These are phyloP conservation scores for Amphibalanus amphitrite DNA, from an alignment of 1,140 invertebrate genomes.

Conservation along the genomic window DNA sequence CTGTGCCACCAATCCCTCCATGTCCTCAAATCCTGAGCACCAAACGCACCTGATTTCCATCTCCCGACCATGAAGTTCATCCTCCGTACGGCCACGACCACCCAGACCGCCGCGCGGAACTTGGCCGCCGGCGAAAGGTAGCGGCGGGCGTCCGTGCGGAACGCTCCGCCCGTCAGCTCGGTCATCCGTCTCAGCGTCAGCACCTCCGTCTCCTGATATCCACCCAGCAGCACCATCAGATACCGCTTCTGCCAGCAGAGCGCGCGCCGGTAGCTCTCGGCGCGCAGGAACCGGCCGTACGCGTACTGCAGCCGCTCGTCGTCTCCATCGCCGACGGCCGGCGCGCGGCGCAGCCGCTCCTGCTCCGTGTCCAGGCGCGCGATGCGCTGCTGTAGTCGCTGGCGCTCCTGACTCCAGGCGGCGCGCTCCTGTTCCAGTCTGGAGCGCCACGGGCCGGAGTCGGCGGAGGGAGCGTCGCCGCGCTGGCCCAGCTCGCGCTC, in stretches of 20 bases:
- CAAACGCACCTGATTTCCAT: neutral
- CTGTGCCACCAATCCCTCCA: too few species aligned
- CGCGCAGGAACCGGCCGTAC: slow-evolving; percentile 52
- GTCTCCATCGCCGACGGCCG: neutral
- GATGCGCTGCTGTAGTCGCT: slow-evolving; percentile 19
- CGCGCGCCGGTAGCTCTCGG: slow-evolving; percentile 62
- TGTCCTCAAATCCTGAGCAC: too few species aligned
- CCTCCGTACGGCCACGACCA: neutral
- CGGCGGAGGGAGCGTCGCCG: neutral
- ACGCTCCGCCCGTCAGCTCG: slow-evolving; percentile 1
- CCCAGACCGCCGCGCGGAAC: neutral
- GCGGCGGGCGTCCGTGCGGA: neutral
- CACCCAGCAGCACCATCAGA: slow-evolving; percentile 45
- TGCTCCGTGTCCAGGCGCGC: neutral
- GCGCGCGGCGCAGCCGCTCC: neutral
- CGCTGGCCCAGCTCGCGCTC: neutral
- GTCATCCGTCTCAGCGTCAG: slow-evolving; percentile 24
- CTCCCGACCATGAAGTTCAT: neutral
- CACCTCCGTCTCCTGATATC: slow-evolving; percentile 38
- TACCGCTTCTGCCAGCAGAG: slow-evolving; percentile 71
- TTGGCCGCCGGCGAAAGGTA: neutral
- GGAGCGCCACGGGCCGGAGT: neutral
- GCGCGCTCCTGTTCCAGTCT: slow-evolving; percentile 18
- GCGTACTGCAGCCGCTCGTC: neutral
- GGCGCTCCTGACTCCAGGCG: slow-evolving; percentile 25